Base-by-base conservation (phyloP, 1,140 invertebrate genomes). In the Archivesica marissinica region DNA sequence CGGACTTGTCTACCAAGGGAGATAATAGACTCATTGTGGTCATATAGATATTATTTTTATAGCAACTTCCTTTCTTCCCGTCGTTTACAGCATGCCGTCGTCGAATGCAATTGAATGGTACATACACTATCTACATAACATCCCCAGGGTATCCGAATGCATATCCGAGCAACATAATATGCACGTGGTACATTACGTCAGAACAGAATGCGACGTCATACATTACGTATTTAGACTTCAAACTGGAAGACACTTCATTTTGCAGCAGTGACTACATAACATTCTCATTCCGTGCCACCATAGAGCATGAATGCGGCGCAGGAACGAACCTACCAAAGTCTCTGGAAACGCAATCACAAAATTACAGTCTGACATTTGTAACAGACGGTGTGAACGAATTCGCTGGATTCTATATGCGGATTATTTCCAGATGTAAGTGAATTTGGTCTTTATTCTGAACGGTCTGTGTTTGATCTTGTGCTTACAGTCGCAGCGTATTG, bases 141-240 rank as follows among this genome's bases (percentile, higher is more conserved):
- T 75, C 72, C 2, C 72, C 72, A 9, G 50, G 50, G n/a, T 75
- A 75, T 35, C 72, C 72, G 9, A 2, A 4, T 33, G 17, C 35
- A 9, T 75, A 75, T 54, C 72, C 72, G 30, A 50, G 44, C 44
- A 75, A 75, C 47, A 75, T 75, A 4, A 75, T 75, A 39, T 75
- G 72, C 50, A 52, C 47, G 28, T 75, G 72, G 72, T 44, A 7
- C 25, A 35, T 75, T 11, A 38, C 44, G 23, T 52, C 72, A 52
- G 28, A 75, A 3, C 4, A 2, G 9, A 2, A 74, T 6, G 47
- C 35, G 41, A 75, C 17, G 44, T 38, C 41, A 44, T 44, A 20
- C 2, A 33, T 75, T 54, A 70, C 66, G 23, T 75, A 52, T 20
- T 13, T 75, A 15, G 72, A 75, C 47, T 75, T 75, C 39, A 1